Evolutionary conservation across 2,888 invertebrate species (phyloP), one percentile per base, ranked within the genome.

Genomic region (Allophyes oxyacanthae): DNA sequence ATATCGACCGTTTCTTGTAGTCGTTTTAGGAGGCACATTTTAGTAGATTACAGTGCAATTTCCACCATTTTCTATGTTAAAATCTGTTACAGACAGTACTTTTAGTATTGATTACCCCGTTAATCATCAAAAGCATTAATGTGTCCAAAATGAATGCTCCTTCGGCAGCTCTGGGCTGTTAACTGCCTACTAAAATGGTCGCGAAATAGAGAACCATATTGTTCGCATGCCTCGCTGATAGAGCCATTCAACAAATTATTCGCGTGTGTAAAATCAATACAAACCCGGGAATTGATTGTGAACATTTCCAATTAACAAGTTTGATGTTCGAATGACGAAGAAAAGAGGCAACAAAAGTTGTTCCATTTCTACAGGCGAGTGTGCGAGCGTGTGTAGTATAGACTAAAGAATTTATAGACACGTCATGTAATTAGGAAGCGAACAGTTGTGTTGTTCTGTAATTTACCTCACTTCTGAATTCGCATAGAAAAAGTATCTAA

Each of bases 261-360:
- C 60, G 67, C 53, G 52, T 66, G 48, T 64, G 32, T 55, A 57
- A 61, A 75, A 64, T 62, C 72, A 58, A 66, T 60, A 66, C 64
- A 68, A 60, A 62, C 64, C 52, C 50, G 50, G 38, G 48, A 73
- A 73, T 51, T 60, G 58, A 64, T 61, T 68, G 59, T 68, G 61
- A 68, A 72, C 62, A 72, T 60, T 72, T 75, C 55, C 73, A 75
- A 73, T 73, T 72, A 75, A 62, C 54, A 64, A 64, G 49, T 73
- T 57, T 42, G 55, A 50, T 38, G 43, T 49, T 33, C 49, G 37
- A 30, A 72, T 59, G 49, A 56, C 42, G 58, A 50, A 55, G 64
- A 54, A 56, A 59, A 28, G 46, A 15, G 45, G 54, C 45, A 66
- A 61, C 53, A 67, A 74, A 75, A 72, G 54, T 66, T 75, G 33